These are phyloP conservation scores for Drosophila meridiana DNA, from an alignment of 2,888 invertebrate species.

Conservation along the genomic window DNA sequence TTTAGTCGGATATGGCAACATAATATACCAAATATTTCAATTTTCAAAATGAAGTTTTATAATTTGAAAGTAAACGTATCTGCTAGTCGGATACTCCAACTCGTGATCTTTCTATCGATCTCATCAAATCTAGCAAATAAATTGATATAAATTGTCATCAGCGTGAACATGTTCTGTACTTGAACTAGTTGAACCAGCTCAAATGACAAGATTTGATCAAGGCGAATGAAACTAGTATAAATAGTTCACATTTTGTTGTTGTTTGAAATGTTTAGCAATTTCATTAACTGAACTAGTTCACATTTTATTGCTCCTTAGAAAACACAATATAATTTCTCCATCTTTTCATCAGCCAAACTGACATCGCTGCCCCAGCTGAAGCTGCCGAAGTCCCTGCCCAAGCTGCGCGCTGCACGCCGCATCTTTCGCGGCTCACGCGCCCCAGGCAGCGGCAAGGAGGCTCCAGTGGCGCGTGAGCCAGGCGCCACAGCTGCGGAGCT, in stretches of 20 bases:
- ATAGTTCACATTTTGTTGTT: not conserved
- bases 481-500: constrained; percentile 2
- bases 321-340: not conserved
- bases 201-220: not conserved
- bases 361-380: constrained; percentile 78
- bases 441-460: constrained; percentile 42
- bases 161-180: not conserved
- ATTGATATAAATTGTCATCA: not conserved
- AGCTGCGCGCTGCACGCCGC: constrained; percentile 76
- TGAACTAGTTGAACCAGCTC: not conserved
- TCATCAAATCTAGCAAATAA: not conserved
- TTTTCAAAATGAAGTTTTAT: not conserved
- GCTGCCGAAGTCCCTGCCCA: constrained; percentile 83
- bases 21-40: no score
- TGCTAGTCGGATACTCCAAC: not conserved
- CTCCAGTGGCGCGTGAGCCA: not conserved
- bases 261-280: not conserved
- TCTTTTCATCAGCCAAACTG: constrained; percentile 69
- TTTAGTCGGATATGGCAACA: no score
- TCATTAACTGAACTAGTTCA: not conserved
- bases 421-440: constrained; percentile 81
- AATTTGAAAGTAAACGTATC: not conserved
- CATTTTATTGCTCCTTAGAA: no score
- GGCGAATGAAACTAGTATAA: not conserved
- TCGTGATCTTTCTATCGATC: not conserved